phyloP scores from a whole-genome alignment of 1,140 invertebrate genomes.

The Drosophila aff. region DNA sequence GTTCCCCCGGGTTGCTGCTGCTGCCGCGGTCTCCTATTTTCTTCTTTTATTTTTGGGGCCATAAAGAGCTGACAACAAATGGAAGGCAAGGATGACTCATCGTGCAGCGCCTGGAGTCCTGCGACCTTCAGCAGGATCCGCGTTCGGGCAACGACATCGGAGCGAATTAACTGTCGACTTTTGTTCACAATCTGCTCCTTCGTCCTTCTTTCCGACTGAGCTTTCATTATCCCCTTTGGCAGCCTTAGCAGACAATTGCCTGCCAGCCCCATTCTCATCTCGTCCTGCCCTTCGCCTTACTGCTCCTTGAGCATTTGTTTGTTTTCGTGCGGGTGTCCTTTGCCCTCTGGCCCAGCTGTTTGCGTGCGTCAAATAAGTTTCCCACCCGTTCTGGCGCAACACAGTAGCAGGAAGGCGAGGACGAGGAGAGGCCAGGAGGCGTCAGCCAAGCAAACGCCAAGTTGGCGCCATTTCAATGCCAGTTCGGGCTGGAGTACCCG shows the following conservation, averaged over 20 bases:
- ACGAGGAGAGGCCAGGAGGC: constrained; percentile 8
- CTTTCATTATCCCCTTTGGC: constrained; percentile 26
- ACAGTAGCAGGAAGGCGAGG: neutral
- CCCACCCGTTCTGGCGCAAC: constrained; percentile 33
- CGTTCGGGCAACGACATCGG: constrained; percentile 23
- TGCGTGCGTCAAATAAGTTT: constrained; percentile 65
- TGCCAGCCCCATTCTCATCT: constrained; percentile 9
- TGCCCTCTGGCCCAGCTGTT: constrained; percentile 66
- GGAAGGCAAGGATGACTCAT: constrained; percentile 63
- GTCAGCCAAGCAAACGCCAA: constrained; percentile 34
- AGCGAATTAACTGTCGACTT: constrained; percentile 65
- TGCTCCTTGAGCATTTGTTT: constrained; percentile 52
- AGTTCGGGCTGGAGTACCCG: neutral
- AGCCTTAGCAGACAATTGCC: constrained; percentile 52
- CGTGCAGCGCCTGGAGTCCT: constrained; percentile 2
- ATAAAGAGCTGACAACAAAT: constrained; percentile 51
- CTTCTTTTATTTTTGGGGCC: constrained; percentile 38
- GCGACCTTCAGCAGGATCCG: constrained; percentile 64
- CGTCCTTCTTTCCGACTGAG: constrained; percentile 10
- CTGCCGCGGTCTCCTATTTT: constrained; percentile 26
- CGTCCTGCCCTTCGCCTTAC: neutral
- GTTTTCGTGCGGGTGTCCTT: constrained; percentile 60
- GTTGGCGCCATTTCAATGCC: constrained; percentile 67
- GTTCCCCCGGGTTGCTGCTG: constrained; percentile 26
- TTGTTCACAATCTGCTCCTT: constrained; percentile 30